A percentile compares a stretch with the other conserved stretches of the same genome.
These are phyloP conservation scores for Eulemur coronatus DNA, from an alignment of 2,797 vertebrate genomes.

Conservation along the genomic window DNA sequence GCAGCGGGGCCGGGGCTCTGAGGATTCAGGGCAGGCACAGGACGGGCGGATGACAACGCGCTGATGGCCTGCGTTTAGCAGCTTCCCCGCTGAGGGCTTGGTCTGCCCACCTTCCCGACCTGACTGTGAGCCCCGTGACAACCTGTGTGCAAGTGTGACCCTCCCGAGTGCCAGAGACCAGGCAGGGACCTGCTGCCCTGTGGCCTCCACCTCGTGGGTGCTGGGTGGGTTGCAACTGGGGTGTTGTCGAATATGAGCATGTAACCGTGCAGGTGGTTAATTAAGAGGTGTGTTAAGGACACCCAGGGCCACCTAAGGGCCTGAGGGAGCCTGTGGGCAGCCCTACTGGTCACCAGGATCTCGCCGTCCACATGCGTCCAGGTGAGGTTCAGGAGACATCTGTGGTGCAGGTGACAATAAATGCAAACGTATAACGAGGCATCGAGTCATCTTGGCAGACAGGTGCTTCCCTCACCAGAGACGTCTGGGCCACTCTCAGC, in stretches of 20 bases:
- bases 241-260: neutral
- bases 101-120: neutral
- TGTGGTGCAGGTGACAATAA: neutral
- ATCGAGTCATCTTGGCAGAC: fast-evolving
- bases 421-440: fast-evolving
- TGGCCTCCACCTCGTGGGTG: neutral
- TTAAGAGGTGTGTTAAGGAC: neutral
- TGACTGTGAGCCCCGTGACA: neutral
- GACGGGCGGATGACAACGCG: fast-evolving
- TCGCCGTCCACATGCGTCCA: fast-evolving
- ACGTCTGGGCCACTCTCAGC: neutral
- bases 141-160: neutral
- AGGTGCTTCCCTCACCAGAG: fast-evolving
- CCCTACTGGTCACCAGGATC: neutral
- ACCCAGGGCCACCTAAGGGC: neutral
- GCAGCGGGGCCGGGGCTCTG: neutral
- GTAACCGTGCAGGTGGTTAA: neutral
- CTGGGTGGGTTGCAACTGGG: neutral
- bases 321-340: fast-evolving
- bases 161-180: fast-evolving
- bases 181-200: neutral
- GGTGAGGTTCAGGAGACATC: fast-evolving
- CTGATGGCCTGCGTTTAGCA: neutral
- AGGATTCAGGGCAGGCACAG: neutral
- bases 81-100: fast-evolving